These are phyloP conservation scores for Dromaius novaehollandiae DNA, from an alignment of 2,113 vertebrate species.

Conservation along the genomic window DNA sequence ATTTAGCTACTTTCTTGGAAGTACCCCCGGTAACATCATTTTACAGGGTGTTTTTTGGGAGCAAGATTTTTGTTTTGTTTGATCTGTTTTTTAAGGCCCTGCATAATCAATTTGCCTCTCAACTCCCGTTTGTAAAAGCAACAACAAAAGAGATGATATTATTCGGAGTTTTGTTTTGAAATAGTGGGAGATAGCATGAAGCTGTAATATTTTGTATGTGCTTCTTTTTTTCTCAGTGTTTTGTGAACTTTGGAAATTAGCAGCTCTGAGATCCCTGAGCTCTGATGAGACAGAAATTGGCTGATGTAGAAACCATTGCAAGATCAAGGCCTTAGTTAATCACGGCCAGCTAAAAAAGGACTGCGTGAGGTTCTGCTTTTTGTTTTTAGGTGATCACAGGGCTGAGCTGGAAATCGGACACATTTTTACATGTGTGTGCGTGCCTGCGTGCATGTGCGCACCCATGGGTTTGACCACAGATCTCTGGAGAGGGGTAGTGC, in stretches of 20 bases:
- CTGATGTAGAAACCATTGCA: neutral
- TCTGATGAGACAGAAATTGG: neutral
- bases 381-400: conserved; percentile 1
- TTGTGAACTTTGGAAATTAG: neutral
- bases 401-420: neutral
- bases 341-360: neutral
- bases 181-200: neutral
- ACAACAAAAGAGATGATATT: conserved; percentile 13
- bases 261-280: neutral
- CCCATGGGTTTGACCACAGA: neutral
- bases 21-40: conserved; percentile 37
- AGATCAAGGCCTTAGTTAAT: neutral
- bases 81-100: neutral
- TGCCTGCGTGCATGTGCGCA: neutral
- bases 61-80: neutral
- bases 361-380: neutral
- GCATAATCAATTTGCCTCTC: conserved; percentile 23
- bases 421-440: neutral
- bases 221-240: neutral
- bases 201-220: neutral
- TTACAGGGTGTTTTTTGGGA: neutral
- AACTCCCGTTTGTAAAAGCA: conserved; percentile 14
- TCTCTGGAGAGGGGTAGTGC: neutral
- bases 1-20: conserved; percentile 63
- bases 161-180: neutral